Percentiles rank a stretch among this genome's conserved stretches.
phyloP scores from a whole-genome alignment of 2,888 invertebrate species.

The Willowsia nigromaculata region DNA sequence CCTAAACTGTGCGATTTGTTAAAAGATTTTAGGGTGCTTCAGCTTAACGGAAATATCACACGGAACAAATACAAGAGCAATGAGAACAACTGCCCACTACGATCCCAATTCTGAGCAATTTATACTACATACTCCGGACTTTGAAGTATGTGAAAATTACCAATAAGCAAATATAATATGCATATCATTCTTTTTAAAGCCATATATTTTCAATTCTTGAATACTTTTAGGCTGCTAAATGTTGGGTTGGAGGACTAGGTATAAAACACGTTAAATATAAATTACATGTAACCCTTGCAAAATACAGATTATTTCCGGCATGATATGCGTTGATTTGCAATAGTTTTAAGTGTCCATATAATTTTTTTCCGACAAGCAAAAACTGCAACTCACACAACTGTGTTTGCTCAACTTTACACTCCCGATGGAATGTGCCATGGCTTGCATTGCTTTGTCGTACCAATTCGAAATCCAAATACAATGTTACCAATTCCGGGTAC shows the following conservation, averaged over 20 bases:
- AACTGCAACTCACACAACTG: conserved; percentile 91
- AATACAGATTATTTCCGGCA: not conserved
- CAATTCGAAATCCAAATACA: conserved; percentile 89
- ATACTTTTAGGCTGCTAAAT: conserved; percentile 83
- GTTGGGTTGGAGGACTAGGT: conserved; percentile 96
- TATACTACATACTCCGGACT: conserved; percentile 87
- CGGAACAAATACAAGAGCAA: conserved; percentile 93
- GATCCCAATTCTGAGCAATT: conserved; percentile 87
- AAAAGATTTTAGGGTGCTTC: conserved; percentile 76
- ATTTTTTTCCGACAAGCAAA: no score
- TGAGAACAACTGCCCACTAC: conserved; percentile 92
- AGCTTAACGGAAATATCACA: conserved; percentile 92
- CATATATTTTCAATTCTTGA: not conserved
- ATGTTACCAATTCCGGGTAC: conserved; percentile 88
- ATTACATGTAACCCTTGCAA: not conserved
- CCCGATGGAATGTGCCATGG: conserved; percentile 90
- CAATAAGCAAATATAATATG: not conserved
- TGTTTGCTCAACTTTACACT: conserved; percentile 94
- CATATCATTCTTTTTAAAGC: not conserved
- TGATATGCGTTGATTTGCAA: not conserved
- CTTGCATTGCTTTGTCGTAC: conserved; percentile 93
- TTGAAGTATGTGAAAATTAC: conserved; percentile 82
- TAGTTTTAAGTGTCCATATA: no score
- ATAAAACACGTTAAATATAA: no score
- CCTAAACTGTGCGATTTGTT: not conserved